A percentile compares a stretch with the other conserved stretches of the same genome.
Conservation (phyloP, 2,797 vertebrate species). For the Darevskia nairensis region DNA sequence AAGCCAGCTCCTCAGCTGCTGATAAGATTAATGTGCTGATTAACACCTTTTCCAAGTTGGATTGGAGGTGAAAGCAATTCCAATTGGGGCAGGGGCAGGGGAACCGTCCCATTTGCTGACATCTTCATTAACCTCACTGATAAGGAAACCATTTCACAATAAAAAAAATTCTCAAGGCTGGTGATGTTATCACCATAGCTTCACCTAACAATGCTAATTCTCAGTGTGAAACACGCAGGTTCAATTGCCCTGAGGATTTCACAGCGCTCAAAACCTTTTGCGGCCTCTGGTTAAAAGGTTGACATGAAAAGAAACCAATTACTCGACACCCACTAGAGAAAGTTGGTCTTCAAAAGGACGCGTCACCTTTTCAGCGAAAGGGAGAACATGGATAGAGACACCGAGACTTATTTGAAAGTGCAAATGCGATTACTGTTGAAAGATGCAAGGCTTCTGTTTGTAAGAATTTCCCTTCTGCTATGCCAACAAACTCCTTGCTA, state of each 20-base stretch:
- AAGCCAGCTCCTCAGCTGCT: slow-evolving; percentile 64
- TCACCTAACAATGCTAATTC: slow-evolving; percentile 74
- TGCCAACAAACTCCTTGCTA: background rate
- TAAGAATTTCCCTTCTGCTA: rapidly evolving
- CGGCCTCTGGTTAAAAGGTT: slow-evolving; percentile 60
- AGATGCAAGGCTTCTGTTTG: background rate
- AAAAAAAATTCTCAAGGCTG: slow-evolving; percentile 68
- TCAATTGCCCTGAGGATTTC: slow-evolving; percentile 71
- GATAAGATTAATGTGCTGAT: slow-evolving; percentile 80
- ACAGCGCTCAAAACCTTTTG: slow-evolving; percentile 38
- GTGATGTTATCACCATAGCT: slow-evolving; percentile 76
- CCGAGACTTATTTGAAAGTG: slow-evolving; percentile 45
- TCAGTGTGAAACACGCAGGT: slow-evolving; percentile 62
- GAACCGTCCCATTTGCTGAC: slow-evolving; percentile 76
- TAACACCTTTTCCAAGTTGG: slow-evolving; percentile 75
- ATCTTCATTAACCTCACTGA: slow-evolving; percentile 81
- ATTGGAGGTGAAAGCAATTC: slow-evolving; percentile 75
- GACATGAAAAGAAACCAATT: slow-evolving; percentile 70
- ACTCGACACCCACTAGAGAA: slow-evolving; percentile 51
- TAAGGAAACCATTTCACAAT: slow-evolving; percentile 79
- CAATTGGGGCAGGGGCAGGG: slow-evolving; percentile 27
- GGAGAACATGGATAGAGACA: slow-evolving; percentile 17
- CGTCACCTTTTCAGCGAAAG: slow-evolving; percentile 64
- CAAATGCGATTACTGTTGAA: background rate
- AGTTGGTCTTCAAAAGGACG: slow-evolving; percentile 63